Evolutionary conservation across 2,797 vertebrate species (phyloP).

Genomic region (Lagocephalus sceleratus): DNA sequence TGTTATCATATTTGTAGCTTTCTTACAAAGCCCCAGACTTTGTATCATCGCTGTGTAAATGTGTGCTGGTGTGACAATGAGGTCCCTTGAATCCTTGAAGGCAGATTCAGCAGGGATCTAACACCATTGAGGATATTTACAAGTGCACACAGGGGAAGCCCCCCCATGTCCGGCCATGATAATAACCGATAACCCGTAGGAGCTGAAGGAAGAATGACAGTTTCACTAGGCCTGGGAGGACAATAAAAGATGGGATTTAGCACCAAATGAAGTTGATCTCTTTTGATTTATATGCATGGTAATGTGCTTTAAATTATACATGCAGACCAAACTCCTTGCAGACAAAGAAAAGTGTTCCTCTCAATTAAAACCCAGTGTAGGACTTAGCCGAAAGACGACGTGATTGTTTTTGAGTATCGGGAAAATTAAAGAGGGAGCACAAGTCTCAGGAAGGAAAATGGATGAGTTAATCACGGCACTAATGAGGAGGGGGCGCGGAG

Average conservation of each 20-base stretch:
- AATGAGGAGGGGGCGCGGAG: constrained; percentile 41
- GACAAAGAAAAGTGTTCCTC: constrained; percentile 9
- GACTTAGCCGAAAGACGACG: constrained; percentile 29
- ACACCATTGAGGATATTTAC: too few species aligned
- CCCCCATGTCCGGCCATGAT: too few species aligned
- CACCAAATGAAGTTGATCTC: constrained; percentile 11
- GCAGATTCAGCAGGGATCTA: too few species aligned
- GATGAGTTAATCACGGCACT: constrained; percentile 62
- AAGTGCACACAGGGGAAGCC: too few species aligned
- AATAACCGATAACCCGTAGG: too few species aligned
- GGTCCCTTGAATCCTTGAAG: too few species aligned
- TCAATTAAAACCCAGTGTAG: constrained; percentile 26
- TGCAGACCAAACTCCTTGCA: background rate
- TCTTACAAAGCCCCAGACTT: too few species aligned
- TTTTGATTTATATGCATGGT: constrained; percentile 10
- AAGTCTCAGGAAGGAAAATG: constrained; percentile 44
- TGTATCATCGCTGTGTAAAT: too few species aligned
- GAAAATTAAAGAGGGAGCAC: constrained; percentile 49
- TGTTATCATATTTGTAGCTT: too few species aligned
- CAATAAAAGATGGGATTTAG: constrained; percentile 13
- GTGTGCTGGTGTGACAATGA: too few species aligned
- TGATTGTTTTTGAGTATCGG: constrained; percentile 41
- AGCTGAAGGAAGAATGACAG: background rate
- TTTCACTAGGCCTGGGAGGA: background rate
- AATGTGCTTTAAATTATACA: background rate